Evolutionary conservation across 1,140 invertebrate genomes (phyloP), one percentile per base, ranked within the genome.

Genomic region (Drosophila jambulina): DNA sequence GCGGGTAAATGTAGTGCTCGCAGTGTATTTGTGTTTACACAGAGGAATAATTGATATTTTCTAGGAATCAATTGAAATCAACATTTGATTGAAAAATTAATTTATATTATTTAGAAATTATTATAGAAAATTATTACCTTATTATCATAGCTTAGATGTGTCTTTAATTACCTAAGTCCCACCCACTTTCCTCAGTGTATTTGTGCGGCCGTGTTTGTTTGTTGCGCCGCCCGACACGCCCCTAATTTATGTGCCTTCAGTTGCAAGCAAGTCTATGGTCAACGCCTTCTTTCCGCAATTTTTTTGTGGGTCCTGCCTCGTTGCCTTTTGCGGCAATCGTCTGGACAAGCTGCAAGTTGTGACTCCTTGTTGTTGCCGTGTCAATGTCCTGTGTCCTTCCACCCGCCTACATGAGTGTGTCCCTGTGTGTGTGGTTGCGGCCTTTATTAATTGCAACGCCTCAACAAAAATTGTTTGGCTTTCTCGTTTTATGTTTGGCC

Each of bases 381-480:
- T 84, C 85, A 84, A 81, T 88, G 85, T 75, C 78, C 84, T 88
- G 54, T 29, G 62, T 81, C 79, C 69, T 71, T 69, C 29, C 48
- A 54, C 59, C 62, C 34, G 34, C 53, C 53, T 38, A 56, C 53
- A 56, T 54, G 32, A 23, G 32, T 17, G 19, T 43, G 19, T 12
- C 19, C 21, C 19, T 58, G 19, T 67, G 54, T 76, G 40, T 77
- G 58, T 51, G 79, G 74, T 49, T 78, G 77, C 76, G 84, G 80
- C 60, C 80, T 83, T 80, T 87, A 87, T 88, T 87, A 87, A 87
- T 87, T 88, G 84, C 85, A 87, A 88, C 80, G 84, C 84, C 80
- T 88, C 85, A 84, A 88, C 84, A 80, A 63, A 80, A 86, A 80
- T 80, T 74, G 77, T 74, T 88, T 88, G 68, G 56, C 68, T 71